Percentiles rank a stretch among this genome's conserved stretches.
Conservation (phyloP, 2,888 invertebrate species). For the Drosophila meridiana region DNA sequence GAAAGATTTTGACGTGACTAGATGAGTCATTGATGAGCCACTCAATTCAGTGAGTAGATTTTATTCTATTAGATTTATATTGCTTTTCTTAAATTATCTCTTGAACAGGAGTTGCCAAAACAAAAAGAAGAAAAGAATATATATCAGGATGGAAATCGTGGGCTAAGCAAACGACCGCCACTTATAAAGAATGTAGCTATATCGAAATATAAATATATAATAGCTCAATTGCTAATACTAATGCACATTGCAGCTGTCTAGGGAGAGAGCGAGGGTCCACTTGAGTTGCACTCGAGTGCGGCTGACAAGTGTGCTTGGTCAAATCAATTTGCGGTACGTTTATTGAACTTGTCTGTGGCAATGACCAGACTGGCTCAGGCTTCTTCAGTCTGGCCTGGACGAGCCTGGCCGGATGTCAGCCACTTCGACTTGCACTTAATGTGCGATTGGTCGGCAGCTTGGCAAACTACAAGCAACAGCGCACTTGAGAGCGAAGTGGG, state of each 20-base stretch:
- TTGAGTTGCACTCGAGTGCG: constrained; percentile 45
- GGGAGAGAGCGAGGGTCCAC: constrained; percentile 19
- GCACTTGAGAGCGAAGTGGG: constrained; percentile 32
- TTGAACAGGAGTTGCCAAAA: background rate
- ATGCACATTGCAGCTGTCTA: constrained; percentile 32
- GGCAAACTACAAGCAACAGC: constrained; percentile 50
- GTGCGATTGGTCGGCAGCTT: constrained; percentile 59
- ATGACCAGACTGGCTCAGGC: constrained; percentile 18
- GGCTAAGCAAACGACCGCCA: background rate
- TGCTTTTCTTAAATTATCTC: no score
- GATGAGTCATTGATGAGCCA: no score
- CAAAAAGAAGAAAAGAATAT: background rate
- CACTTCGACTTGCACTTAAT: constrained; percentile 61
- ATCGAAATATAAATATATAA: constrained; percentile 1
- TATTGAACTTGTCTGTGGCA: constrained; percentile 69
- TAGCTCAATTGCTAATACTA: constrained; percentile 14
- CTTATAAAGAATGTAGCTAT: background rate
- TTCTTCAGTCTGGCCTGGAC: background rate
- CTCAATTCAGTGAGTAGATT: no score
- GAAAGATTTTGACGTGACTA: no score
- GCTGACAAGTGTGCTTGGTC: constrained; percentile 61
- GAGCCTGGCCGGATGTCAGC: constrained; percentile 35
- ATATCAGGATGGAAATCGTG: background rate
- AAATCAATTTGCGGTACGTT: constrained; percentile 74
- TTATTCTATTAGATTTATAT: no score